phyloP scores from a whole-genome alignment of 2,113 vertebrate species.

The Mohoua ochrocephala region DNA sequence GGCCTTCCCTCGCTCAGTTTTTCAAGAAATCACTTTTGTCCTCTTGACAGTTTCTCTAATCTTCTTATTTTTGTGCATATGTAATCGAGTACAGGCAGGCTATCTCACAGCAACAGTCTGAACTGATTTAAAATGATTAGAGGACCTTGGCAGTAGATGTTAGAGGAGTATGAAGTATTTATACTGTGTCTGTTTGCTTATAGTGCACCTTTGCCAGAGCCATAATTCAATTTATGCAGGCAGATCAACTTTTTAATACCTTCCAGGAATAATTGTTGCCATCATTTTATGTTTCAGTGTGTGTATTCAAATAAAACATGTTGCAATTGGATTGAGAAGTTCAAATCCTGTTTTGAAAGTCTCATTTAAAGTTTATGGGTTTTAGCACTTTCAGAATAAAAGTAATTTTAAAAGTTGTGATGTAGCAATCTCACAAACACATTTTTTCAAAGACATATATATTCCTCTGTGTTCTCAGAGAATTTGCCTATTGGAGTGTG shows the following conservation, averaged over 20 bases:
- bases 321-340: neutral
- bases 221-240: conserved; percentile 15
- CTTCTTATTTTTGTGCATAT: neutral
- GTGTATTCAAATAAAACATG: neutral
- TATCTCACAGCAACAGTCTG: neutral
- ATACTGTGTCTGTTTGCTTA: neutral
- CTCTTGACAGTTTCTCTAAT: neutral
- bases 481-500: neutral
- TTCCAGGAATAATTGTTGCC: conserved; percentile 46
- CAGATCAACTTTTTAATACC: conserved; percentile 18
- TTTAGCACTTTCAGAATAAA: conserved; percentile 19
- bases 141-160: neutral
- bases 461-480: neutral
- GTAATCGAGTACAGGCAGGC: neutral
- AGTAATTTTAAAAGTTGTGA: neutral
- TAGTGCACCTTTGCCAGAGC: conserved; percentile 1
- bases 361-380: neutral
- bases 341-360: neutral
- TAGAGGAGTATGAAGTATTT: neutral
- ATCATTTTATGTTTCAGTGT: neutral
- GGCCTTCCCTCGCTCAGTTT: neutral
- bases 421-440: neutral
- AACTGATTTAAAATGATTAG: neutral
- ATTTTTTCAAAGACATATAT: neutral
- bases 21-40: neutral